Evolutionary conservation across 2,888 invertebrate species (phyloP).

Genomic region (Ophion obscuratus): DNA sequence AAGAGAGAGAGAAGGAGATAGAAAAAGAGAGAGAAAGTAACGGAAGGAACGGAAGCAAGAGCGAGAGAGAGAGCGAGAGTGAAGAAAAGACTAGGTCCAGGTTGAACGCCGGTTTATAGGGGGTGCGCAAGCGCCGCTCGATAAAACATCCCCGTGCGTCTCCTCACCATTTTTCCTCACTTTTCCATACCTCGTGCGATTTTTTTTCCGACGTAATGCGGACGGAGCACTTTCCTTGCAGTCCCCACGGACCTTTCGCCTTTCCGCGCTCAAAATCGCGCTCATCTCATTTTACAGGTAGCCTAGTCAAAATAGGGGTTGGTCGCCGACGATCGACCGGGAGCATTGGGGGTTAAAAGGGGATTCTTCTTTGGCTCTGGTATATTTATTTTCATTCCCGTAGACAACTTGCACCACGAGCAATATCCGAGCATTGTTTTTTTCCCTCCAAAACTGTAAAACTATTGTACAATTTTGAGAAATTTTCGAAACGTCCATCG

Average conservation of each 20-base stretch:
- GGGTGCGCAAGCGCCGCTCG: slow-evolving; percentile 78
- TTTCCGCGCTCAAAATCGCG: not conserved
- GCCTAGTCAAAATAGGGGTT: not conserved
- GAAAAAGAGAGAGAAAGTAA: slow-evolving; percentile 43
- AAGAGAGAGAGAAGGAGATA: slow-evolving; percentile 23
- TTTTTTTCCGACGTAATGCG: slow-evolving; percentile 20
- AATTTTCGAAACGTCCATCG: too few relatives aligned
- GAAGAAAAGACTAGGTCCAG: slow-evolving; percentile 75
- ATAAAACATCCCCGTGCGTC: slow-evolving; percentile 73
- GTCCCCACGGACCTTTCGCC: not conserved
- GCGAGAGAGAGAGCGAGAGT: slow-evolving; percentile 58
- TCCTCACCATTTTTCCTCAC: slow-evolving; percentile 49
- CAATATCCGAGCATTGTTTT: too few relatives aligned
- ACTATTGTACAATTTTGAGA: too few relatives aligned
- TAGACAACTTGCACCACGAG: too few relatives aligned
- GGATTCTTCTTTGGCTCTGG: too few relatives aligned
- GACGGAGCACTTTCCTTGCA: not conserved
- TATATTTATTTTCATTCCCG: too few relatives aligned
- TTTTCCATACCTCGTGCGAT: slow-evolving; percentile 52
- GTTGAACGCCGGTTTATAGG: slow-evolving; percentile 67
- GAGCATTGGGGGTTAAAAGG: not conserved
- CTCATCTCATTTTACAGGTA: not conserved
- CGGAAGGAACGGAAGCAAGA: not conserved
- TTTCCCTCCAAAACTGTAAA: too few relatives aligned
- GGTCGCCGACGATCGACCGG: not conserved